phyloP scores from a whole-genome alignment of 2,113 vertebrate species.

The Dipodomys ordii region DNA sequence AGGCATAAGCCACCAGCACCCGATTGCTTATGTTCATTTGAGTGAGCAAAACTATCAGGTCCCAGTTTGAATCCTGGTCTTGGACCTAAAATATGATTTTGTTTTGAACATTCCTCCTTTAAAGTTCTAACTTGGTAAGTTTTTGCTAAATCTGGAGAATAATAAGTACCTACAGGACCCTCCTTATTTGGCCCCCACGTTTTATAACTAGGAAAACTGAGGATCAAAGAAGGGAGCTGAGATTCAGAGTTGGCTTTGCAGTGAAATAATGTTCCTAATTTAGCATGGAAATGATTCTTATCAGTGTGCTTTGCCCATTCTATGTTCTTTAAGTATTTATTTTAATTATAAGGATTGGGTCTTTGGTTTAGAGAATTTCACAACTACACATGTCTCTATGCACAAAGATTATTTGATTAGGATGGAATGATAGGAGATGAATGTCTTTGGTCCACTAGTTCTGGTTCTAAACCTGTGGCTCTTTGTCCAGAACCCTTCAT shows the following conservation, averaged over 20 bases:
- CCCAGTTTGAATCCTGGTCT: too few relatives aligned
- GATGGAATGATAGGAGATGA: not conserved
- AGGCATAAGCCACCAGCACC: too few relatives aligned
- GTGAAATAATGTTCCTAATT: slow-evolving; percentile 19
- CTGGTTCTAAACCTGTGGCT: not conserved
- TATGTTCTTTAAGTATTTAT: slow-evolving; percentile 45
- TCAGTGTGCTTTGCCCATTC: not conserved
- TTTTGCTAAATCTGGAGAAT: slow-evolving; percentile 9
- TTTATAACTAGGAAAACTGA: slow-evolving; percentile 20
- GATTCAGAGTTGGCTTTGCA: slow-evolving; percentile 24
- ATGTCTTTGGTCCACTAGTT: not conserved
- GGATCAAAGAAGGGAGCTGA: not conserved
- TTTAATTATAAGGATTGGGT: not conserved
- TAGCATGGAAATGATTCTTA: slow-evolving; percentile 15
- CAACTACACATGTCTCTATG: not conserved
- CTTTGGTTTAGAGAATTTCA: slow-evolving; percentile 38
- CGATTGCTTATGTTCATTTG: not conserved
- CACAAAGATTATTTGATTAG: slow-evolving; percentile 11
- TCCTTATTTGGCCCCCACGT: not conserved
- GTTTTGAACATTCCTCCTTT: slow-evolving; percentile 2
- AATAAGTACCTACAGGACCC: not conserved
- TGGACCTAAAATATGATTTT: too few relatives aligned
- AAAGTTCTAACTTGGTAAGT: not conserved
- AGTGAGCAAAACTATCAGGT: too few relatives aligned
- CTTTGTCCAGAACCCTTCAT: not conserved